Evolutionary conservation across 2,888 invertebrate genomes (phyloP), one percentile per base, ranked within the genome.

Genomic region (Dendrolimus pini): DNA sequence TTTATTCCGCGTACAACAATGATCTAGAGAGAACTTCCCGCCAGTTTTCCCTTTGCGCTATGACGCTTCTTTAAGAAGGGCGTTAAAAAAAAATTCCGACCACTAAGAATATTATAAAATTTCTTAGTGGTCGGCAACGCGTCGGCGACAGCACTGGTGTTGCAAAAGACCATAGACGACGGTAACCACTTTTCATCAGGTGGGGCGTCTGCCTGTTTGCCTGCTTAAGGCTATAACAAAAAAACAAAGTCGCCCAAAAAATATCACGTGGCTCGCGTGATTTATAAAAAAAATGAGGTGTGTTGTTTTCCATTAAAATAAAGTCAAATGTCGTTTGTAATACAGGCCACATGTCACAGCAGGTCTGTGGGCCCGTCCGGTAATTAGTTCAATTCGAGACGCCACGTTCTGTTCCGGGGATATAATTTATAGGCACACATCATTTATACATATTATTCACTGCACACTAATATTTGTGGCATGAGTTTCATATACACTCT

Each of bases 371-470:
- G 71, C 67, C 68, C 71, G 71, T 65, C 68, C 75, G 67, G 81
- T 84, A 88, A 90, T 90, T 88, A 90, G 77, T 77, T 63, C 61
- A 62, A 88, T 90, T 89, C 72, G 89, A 72, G 63, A 83, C 76
- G 84, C 82, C 74, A 68, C 63, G 62, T 65, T 47, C 71, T 67
- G 80, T 84, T 87, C 83, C 83, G 81, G 81, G 73, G 66, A 67
- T 68, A 67, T 71, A 63, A 69, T 59, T 70, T 72, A 71, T 61
- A 70, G 64, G 64, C 65, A 63, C 64, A 68, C 67, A 60, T 55
- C 62, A 64, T 68, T 65, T 65, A 70, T 58, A 68, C 64, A 59
- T 65, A 10, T 13, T 18, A n/a, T 52, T 52, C 56, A 58, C 55
- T n/a, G 52, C 56, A 47, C 52, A 56, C 47, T 41, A 52, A 56